phyloP scores from a whole-genome alignment of 2,888 invertebrate genomes.

The Mythimna vitellina region DNA sequence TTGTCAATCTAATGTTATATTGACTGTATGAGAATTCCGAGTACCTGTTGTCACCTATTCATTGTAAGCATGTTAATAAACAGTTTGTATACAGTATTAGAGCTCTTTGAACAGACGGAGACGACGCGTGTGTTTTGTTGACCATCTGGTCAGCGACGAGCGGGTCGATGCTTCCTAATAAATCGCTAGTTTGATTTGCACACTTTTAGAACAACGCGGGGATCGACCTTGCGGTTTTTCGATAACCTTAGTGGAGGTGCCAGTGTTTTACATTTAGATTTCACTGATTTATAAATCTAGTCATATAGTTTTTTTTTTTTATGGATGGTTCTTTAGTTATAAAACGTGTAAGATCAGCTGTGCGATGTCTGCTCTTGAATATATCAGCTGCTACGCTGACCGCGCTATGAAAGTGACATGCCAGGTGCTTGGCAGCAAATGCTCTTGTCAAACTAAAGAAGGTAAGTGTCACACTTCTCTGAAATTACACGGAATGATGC shows the following conservation, averaged over 20 bases:
- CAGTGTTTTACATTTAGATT: slow-evolving; percentile 32
- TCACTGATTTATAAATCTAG: slow-evolving; percentile 8
- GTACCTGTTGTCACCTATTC: slow-evolving; percentile 26
- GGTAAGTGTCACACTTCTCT: slow-evolving; percentile 35
- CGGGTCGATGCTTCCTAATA: slow-evolving; percentile 30
- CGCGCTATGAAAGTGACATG: slow-evolving; percentile 33
- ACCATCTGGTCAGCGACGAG: slow-evolving; percentile 32
- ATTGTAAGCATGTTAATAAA: slow-evolving; percentile 39
- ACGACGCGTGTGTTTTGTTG: slow-evolving; percentile 43
- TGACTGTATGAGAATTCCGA: slow-evolving; percentile 37
- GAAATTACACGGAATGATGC: not conserved
- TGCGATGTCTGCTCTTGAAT: slow-evolving; percentile 34
- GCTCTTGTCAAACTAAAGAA: slow-evolving; percentile 31
- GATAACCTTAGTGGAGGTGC: slow-evolving; percentile 30
- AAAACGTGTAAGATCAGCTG: slow-evolving; percentile 13
- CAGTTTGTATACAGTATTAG: slow-evolving; percentile 9
- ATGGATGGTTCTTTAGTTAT: slow-evolving; percentile 6
- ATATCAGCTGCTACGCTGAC: slow-evolving; percentile 29
- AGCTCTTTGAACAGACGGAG: slow-evolving; percentile 11
- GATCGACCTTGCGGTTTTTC: slow-evolving; percentile 56
- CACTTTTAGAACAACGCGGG: slow-evolving; percentile 57
- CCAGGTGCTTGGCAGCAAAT: slow-evolving; percentile 21
- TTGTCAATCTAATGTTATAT: slow-evolving; percentile 4
- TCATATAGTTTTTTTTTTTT: slow-evolving; percentile 1
- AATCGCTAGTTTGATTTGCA: slow-evolving; percentile 37